These are phyloP conservation scores for Boloria selene DNA, from an alignment of 2,888 invertebrate genomes.

Conservation along the genomic window DNA sequence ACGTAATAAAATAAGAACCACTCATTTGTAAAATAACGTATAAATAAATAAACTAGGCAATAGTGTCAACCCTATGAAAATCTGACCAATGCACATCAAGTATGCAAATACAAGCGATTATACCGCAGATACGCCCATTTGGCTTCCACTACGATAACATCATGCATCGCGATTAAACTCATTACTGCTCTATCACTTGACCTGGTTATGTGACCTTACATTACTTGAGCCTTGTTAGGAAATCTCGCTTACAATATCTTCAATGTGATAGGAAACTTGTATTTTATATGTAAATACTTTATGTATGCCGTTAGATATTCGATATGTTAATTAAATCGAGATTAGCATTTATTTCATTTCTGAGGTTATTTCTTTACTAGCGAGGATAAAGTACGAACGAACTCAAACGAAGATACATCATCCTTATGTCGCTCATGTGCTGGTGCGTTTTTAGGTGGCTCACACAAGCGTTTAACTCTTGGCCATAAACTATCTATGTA, in stretches of 20 bases:
- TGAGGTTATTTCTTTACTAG: too few relatives aligned
- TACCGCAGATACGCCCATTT: slow-evolving; percentile 50
- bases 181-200: slow-evolving; percentile 53
- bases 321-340: too few relatives aligned
- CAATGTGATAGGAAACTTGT: neutral
- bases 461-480: too few relatives aligned
- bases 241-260: slow-evolving; percentile 33
- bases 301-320: too few relatives aligned
- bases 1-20: neutral
- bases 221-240: slow-evolving; percentile 31
- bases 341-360: too few relatives aligned
- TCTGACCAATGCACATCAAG: slow-evolving; percentile 45
- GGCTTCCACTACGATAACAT: slow-evolving; percentile 48
- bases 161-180: slow-evolving; percentile 47
- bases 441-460: too few relatives aligned
- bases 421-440: too few relatives aligned
- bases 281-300: neutral
- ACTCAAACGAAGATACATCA: too few relatives aligned
- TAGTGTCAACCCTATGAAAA: slow-evolving; percentile 19
- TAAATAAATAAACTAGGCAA: neutral
- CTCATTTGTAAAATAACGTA: neutral
- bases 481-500: too few relatives aligned
- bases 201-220: slow-evolving; percentile 38
- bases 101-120: slow-evolving; percentile 55
- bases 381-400: too few relatives aligned